Percentiles rank a stretch among this genome's conserved stretches.
These are phyloP conservation scores for Acanthiza pusilla DNA, from an alignment of 2,797 vertebrate species.

Conservation along the genomic window DNA sequence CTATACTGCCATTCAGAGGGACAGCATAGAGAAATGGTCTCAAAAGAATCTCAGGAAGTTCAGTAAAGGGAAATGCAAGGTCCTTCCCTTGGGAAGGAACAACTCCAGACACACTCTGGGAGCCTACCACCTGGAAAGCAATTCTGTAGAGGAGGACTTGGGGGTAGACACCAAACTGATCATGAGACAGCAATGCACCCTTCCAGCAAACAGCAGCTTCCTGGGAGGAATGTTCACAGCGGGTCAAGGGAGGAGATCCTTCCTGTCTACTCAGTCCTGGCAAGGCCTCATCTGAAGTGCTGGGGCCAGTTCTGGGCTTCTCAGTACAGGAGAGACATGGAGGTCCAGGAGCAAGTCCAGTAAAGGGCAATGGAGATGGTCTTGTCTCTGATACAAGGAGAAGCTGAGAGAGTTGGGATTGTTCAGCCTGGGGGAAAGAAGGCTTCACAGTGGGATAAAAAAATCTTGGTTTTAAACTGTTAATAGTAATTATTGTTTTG, in stretches of 20 bases:
- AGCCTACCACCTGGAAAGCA: neutral
- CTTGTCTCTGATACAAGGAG: neutral
- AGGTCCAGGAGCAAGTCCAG: neutral
- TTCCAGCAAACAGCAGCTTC: neutral
- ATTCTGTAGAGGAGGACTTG: neutral
- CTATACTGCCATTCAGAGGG: neutral
- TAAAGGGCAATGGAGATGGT: neutral
- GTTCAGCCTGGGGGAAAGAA: neutral
- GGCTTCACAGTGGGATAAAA: neutral
- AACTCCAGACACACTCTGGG: neutral
- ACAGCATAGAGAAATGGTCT: neutral
- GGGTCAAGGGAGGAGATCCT: neutral
- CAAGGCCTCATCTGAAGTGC: neutral
- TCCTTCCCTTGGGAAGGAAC: neutral
- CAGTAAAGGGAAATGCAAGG: neutral
- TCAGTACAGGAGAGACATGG: neutral
- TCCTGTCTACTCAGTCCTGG: neutral
- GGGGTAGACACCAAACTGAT: neutral
- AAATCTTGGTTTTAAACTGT: neutral
- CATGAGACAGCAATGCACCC: neutral
- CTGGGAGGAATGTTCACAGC: neutral
- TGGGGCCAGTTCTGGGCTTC: neutral
- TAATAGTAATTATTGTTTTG: neutral
- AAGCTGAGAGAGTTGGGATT: neutral
- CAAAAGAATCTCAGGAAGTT: neutral